A percentile compares a stretch with the other conserved stretches of the same genome.
Evolutionary conservation across 2,797 vertebrate genomes (phyloP).

Genomic region (Bradypus variegatus): DNA sequence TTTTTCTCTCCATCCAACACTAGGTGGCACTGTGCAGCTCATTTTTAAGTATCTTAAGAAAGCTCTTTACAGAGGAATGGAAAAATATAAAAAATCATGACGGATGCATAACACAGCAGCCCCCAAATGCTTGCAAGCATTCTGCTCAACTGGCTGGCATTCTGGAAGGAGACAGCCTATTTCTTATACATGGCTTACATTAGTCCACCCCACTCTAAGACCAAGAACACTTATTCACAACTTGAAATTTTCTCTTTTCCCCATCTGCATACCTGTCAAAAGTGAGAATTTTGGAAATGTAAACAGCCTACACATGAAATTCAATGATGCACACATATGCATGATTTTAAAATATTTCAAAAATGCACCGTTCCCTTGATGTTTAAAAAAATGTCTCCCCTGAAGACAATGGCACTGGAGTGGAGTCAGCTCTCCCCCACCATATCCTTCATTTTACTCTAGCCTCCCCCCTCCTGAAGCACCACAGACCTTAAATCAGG

Average conservation of each 20-base stretch:
- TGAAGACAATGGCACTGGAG: neutral
- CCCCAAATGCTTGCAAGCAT: constrained; percentile 30
- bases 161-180: neutral
- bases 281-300: constrained; percentile 49
- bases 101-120: constrained; percentile 28
- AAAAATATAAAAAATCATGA: neutral
- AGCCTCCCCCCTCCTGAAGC: no score
- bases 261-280: constrained; percentile 58
- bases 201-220: neutral
- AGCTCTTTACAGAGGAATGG: neutral
- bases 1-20: constrained; percentile 18
- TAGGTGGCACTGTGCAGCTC: constrained; percentile 67
- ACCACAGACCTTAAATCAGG: neutral
- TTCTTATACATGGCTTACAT: constrained; percentile 2
- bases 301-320: constrained; percentile 57
- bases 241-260: neutral
- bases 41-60: constrained; percentile 28
- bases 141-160: constrained; percentile 10
- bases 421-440: neutral
- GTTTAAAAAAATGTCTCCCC: neutral
- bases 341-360: constrained; percentile 39
- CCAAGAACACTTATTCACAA: neutral
- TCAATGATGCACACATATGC: constrained; percentile 34
- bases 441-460: neutral
- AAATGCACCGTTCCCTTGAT: neutral